A percentile compares a stretch with the other conserved stretches of the same genome.
phyloP scores from a whole-genome alignment of 1,140 invertebrate genomes.

The Chelonus insularis region DNA sequence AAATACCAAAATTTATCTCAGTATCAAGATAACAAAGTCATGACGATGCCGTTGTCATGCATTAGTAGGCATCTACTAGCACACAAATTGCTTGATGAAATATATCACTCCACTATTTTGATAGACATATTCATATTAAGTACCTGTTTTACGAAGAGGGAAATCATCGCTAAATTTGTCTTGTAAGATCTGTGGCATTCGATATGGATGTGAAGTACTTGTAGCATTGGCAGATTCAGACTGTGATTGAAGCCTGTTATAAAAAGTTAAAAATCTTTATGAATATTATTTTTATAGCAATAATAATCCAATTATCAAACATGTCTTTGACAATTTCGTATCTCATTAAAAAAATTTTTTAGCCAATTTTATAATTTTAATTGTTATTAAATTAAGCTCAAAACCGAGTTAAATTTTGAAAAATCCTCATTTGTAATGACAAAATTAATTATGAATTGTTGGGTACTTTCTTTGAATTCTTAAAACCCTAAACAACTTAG shows the following conservation, averaged over 20 bases:
- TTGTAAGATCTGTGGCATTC: constrained; percentile 65
- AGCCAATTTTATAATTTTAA: too few species aligned
- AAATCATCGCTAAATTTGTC: constrained; percentile 72
- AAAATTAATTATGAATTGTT: too few species aligned
- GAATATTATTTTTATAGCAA: too few species aligned
- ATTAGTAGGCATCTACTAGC: constrained; percentile 56
- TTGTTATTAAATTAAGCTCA: too few species aligned
- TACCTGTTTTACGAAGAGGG: constrained; percentile 93
- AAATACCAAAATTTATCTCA: not conserved
- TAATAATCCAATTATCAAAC: too few species aligned
- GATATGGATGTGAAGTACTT: constrained; percentile 69
- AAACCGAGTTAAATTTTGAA: too few species aligned
- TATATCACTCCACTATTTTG: constrained; percentile 18
- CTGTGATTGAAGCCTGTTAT: constrained; percentile 53
- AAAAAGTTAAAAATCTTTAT: constrained; percentile 24
- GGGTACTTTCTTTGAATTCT: too few species aligned
- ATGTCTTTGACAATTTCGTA: too few species aligned
- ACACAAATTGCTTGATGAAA: constrained; percentile 19
- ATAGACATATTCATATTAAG: constrained; percentile 30
- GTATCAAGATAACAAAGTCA: constrained; percentile 33
- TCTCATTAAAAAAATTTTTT: too few species aligned
- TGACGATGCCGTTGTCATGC: constrained; percentile 50
- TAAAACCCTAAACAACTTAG: too few species aligned
- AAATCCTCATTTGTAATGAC: too few species aligned
- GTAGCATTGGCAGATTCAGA: constrained; percentile 55